phyloP scores from a whole-genome alignment of 2,797 vertebrate genomes.

The Cercopithecus hamlyni region DNA sequence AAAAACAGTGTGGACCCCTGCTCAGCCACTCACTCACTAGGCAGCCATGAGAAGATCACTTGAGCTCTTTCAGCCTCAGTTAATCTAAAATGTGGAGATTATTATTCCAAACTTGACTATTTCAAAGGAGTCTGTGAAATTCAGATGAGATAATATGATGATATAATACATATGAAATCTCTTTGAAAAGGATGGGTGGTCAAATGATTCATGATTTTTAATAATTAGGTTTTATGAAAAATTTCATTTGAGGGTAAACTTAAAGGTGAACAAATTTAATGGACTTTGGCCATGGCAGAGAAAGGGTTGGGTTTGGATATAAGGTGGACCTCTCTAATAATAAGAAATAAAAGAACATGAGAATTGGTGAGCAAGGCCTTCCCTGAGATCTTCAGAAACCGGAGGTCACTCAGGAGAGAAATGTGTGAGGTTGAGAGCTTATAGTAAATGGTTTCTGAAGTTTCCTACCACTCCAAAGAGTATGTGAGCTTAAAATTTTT shows the following conservation, averaged over 20 bases:
- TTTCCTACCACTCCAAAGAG: not conserved
- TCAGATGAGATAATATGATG: not conserved
- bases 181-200: not conserved
- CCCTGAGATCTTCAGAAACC: not conserved
- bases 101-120: not conserved
- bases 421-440: not conserved
- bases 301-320: not conserved
- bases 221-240: conserved; percentile 36
- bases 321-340: not conserved
- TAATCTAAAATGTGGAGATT: not conserved
- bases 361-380: not conserved
- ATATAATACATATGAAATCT: not conserved
- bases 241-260: not conserved
- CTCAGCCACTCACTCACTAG: not conserved
- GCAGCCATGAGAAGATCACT: not conserved
- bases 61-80: not conserved
- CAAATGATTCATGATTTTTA: not conserved
- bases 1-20: not conserved
- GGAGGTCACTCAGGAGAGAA: not conserved
- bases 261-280: not conserved
- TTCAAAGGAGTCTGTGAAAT: not conserved
- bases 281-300: not conserved
- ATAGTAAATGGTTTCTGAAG: not conserved
- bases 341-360: not conserved
- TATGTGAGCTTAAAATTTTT: not conserved